Evolutionary conservation across 2,888 invertebrate species (phyloP), one percentile per base, ranked within the genome.

Genomic region (Epinotia ramella): DNA sequence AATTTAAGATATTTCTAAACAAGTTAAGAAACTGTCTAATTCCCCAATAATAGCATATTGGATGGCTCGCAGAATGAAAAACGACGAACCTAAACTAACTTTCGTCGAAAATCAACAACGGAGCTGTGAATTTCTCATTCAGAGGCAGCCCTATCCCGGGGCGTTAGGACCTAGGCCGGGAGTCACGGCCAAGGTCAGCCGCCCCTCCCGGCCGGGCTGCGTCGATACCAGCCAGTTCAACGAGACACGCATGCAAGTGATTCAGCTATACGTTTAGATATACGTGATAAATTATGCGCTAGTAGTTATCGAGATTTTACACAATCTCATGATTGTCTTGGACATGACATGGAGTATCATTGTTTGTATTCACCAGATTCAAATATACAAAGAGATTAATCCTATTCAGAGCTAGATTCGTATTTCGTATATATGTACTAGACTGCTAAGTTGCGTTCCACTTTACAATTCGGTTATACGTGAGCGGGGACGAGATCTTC

Each of bases 181-280:
- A 93, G 94, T 94, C 94, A 94, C 90, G 94, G 94, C 92, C 94
- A 94, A 94, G 94, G 94, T 94, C 93, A 88, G 80, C 79, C 81
- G 77, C 78, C 80, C 78, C 79, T 79, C 82, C 68, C 76, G 76
- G 73, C 73, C 77, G 76, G 76, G 73, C 83, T 80, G 81, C 84
- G 85, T 85, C 89, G 84, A 88, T 86, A 87, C 84, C 83, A 81
- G 64, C 71, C 69, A 72, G 66, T 77, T 77, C 77, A 78, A 74
- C 74, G 77, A 76, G 70, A 68, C 77, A 78, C 78, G 73, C 77
- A 77, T 76, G 70, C 75, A 9, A 69, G 59, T n/a, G 53, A 13
- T 57, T 6, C n/a, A 46, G 24, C 12, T 70, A 53, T 70, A n/a
- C 7, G n/a, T 53, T 16, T 53, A 6, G n/a, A n/a, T 53, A 53